Conservation (phyloP, 2,113 vertebrate genomes). For the Pedionomus torquatus region DNA sequence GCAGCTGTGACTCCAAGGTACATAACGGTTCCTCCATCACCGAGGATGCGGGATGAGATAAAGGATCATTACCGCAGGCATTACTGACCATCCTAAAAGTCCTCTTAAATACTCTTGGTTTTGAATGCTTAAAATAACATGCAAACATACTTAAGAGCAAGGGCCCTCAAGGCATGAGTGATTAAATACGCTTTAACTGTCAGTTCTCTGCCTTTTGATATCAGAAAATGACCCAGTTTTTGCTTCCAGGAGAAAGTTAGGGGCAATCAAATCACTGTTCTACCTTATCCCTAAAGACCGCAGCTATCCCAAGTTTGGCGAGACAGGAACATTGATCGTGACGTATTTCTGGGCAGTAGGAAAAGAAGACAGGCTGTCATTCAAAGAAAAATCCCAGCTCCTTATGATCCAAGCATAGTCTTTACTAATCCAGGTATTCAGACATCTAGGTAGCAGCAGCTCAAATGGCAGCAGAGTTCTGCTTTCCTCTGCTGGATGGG, state of each 20-base stretch:
- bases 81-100: neutral
- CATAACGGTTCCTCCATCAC: neutral
- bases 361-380: neutral
- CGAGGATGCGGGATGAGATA: neutral
- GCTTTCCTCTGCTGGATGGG: neutral
- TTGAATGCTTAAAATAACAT: neutral
- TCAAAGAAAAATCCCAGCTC: neutral
- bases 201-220: neutral
- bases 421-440: neutral
- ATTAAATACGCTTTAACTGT: constrained; percentile 1
- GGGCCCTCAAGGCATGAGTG: neutral
- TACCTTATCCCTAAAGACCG: neutral
- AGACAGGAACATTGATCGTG: neutral
- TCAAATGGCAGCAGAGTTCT: neutral
- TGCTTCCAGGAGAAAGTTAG: neutral
- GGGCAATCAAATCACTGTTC: neutral
- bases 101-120: neutral
- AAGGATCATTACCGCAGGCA: neutral
- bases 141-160: neutral
- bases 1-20: constrained; percentile 4
- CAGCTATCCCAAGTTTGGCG: neutral
- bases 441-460: neutral
- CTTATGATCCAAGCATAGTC: neutral
- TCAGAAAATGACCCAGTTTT: neutral
- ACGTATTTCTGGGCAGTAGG: neutral